These are phyloP conservation scores for Colostygia pectinataria DNA, from an alignment of 2,888 invertebrate genomes.

Conservation along the genomic window DNA sequence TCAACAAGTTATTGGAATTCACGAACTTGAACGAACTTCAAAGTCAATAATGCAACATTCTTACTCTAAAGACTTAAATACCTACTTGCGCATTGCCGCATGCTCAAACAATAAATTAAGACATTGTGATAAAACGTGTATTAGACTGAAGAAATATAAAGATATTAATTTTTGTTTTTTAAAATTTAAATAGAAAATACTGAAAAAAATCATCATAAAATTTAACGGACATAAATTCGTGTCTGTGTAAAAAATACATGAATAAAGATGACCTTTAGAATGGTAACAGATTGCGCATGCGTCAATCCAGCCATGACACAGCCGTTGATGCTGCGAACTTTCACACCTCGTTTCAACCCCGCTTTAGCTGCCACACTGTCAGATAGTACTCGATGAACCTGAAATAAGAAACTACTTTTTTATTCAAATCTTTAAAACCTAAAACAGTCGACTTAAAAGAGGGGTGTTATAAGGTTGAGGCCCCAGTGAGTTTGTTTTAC, in stretches of 20 bases:
- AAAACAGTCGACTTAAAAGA: no score
- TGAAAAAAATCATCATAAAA: no score
- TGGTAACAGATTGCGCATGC: constrained; percentile 93
- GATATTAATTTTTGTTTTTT: no score
- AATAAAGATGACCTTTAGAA: constrained; percentile 88
- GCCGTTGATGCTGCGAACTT: constrained; percentile 95
- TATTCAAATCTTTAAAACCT: background rate
- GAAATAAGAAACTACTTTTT: constrained; percentile 21
- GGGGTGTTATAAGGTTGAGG: no score
- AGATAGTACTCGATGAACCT: constrained; percentile 93
- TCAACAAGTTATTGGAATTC: no score
- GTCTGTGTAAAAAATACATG: background rate
- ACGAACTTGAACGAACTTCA: no score
- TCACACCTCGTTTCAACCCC: constrained; percentile 93
- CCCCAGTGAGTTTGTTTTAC: no score
- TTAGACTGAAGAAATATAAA: no score
- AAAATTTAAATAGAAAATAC: no score
- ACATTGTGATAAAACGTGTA: background rate
- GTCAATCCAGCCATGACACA: constrained; percentile 91
- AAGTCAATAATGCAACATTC: no score
- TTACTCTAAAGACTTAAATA: background rate
- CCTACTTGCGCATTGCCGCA: background rate
- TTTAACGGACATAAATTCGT: background rate
- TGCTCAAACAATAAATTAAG: background rate
- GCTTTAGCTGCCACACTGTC: constrained; percentile 94